Evolutionary conservation across 2,113 vertebrate species (phyloP), one percentile per base, ranked within the genome.

Genomic region (Charina bottae): DNA sequence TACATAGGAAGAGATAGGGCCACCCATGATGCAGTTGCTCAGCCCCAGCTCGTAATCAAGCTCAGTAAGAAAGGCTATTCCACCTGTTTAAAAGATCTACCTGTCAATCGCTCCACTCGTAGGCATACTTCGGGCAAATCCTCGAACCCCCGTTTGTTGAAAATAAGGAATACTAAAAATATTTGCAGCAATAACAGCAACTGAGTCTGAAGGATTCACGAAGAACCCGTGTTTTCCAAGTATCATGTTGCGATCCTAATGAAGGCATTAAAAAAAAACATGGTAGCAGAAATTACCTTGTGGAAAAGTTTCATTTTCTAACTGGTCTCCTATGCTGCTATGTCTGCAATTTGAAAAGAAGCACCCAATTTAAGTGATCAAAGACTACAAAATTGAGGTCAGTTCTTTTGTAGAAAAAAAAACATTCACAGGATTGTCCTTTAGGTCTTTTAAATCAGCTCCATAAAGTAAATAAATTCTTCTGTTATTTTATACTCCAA

Each of bases 231-330:
- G 98, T 94, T 99, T 99, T 90, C 99, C 99, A 60, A 99, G 97
- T 93, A 99, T 98, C 99, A 99, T 99, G 97, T 99, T 99, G 42
- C 99, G 98, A 93, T 99, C 99, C 99, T 99, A 96, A 21, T 33
- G 90, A 85, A 93, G 90, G 87, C 93, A 12, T 46, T 78, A 86
- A 89, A 94, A 24, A 90, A 55, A 86, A n/a, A n/a, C n/a, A 87
- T 19, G 24, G 72, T 2, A 2, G 62, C 15, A 54, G 42, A 55
- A 78, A 78, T 78, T 78, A 78, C 72, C 72, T 78, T 78, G 72
- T 42, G 37, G 72, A 78, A 42, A 42, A 37, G 33, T 42, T 78
- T 37, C 49, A 85, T 28, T 24, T 87, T 87, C 23, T 87, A 60
- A 24, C n/a, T 37, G 21, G 19, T 78, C 28, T 68, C 62, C 12